Evolutionary conservation across 2,888 invertebrate species (phyloP).

Genomic region (Agrotis segetum): DNA sequence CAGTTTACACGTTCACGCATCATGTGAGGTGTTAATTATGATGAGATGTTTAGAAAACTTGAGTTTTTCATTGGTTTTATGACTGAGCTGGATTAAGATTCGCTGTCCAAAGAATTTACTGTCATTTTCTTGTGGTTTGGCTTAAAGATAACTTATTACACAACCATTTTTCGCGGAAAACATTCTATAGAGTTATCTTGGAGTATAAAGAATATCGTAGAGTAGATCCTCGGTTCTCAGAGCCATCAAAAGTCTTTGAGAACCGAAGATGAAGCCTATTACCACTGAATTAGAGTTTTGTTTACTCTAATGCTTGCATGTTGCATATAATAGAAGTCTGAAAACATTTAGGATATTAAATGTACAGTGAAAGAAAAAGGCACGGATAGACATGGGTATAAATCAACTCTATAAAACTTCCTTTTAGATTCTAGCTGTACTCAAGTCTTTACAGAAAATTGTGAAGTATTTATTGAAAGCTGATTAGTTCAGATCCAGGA

Average conservation of each 20-base stretch:
- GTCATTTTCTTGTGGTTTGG: constrained; percentile 48
- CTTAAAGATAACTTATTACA: neutral
- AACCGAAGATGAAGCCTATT: neutral
- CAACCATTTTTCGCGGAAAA: no score
- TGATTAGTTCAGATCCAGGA: constrained; percentile 24
- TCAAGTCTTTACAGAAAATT: neutral
- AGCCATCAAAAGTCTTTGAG: neutral
- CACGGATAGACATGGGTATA: no score
- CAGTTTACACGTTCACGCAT: constrained; percentile 63
- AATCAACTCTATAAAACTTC: neutral
- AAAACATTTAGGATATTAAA: neutral
- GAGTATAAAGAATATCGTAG: no score
- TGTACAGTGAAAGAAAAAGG: no score
- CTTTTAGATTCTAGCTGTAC: neutral
- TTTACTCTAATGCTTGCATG: neutral
- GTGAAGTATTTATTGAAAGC: constrained; percentile 9
- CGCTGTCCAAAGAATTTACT: constrained; percentile 55
- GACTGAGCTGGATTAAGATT: constrained; percentile 46
- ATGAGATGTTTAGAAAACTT: constrained; percentile 59
- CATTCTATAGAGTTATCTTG: no score
- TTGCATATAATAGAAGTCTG: neutral
- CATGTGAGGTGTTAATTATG: constrained; percentile 48
- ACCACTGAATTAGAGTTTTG: neutral
- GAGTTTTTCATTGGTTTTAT: constrained; percentile 33
- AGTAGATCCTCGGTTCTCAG: neutral